These are phyloP conservation scores for Nowickia ferox DNA, from an alignment of 2,888 invertebrate species.

Conservation along the genomic window DNA sequence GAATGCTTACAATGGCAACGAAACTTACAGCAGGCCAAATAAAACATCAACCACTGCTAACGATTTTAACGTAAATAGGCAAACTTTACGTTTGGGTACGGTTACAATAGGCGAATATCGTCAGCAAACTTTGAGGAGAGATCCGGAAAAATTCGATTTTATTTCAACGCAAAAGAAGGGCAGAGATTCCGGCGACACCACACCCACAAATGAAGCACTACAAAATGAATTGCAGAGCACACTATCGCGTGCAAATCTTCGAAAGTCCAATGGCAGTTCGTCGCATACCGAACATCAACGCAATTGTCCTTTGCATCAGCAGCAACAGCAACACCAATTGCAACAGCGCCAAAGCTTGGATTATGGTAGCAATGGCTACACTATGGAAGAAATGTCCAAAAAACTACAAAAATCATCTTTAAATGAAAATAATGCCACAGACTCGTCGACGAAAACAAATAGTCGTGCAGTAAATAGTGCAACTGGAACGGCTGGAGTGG, in stretches of 20 bases:
- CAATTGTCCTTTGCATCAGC: constrained; percentile 77
- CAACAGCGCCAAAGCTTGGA: constrained; percentile 63
- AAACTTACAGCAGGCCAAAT: constrained; percentile 28
- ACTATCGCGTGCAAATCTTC: constrained; percentile 90
- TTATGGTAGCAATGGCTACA: constrained; percentile 58
- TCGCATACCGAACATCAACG: constrained; percentile 72
- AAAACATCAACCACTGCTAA: constrained; percentile 20
- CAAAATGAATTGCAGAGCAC: constrained; percentile 90
- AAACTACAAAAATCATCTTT: constrained; percentile 60
- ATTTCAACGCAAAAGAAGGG: constrained; percentile 80
- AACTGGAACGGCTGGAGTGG: constrained; percentile 75
- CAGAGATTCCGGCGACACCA: constrained; percentile 75
- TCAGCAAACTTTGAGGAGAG: constrained; percentile 84
- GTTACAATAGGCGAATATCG: constrained; percentile 89
- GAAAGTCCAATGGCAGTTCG: constrained; percentile 84
- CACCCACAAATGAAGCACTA: constrained; percentile 85
- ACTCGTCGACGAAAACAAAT: constrained; percentile 49
- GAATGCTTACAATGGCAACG: constrained; percentile 38
- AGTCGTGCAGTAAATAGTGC: constrained; percentile 50
- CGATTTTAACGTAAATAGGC: constrained; percentile 85
- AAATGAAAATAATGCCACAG: constrained; percentile 59
- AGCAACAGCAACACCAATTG: constrained; percentile 44
- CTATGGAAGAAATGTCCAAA: constrained; percentile 52
- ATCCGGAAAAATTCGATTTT: constrained; percentile 90
- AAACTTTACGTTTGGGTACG: constrained; percentile 86